phyloP scores from a whole-genome alignment of 1,140 invertebrate species.

The Drosophila pruinosa region DNA sequence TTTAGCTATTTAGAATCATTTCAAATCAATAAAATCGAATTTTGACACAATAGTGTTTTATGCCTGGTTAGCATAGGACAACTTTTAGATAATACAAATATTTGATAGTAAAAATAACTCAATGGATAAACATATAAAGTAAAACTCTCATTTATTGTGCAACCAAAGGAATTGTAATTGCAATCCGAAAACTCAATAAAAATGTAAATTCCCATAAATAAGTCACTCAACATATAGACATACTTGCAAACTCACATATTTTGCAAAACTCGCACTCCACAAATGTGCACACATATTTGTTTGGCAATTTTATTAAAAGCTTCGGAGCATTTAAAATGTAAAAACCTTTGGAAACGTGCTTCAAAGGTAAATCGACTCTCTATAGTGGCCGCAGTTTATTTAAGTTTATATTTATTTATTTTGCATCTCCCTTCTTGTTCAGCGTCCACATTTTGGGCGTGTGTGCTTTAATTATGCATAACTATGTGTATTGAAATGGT shows the following conservation, averaged over 20 bases:
- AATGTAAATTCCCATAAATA: conserved; percentile 42
- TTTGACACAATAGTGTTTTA: background rate
- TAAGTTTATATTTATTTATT: conserved; percentile 44
- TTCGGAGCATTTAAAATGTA: conserved; percentile 44
- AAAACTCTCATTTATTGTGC: conserved; percentile 2
- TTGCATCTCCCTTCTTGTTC: conserved; percentile 11
- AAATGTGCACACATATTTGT: conserved; percentile 28
- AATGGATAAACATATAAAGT: background rate
- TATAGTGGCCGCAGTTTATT: conserved; percentile 41
- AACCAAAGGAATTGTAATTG: conserved; percentile 22
- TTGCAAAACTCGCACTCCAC: background rate
- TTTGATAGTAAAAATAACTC: background rate
- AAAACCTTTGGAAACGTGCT: conserved; percentile 48
- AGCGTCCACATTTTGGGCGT: conserved; percentile 41
- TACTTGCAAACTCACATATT: background rate
- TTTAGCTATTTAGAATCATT: background rate
- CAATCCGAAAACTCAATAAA: conserved; percentile 33
- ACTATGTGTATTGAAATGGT: conserved; percentile 44
- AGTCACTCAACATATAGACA: conserved; percentile 10
- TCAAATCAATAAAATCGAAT: conserved; percentile 20
- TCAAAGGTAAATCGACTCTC: conserved; percentile 29
- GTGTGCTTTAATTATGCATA: conserved; percentile 61
- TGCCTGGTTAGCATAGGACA: background rate
- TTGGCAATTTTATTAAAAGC: conserved; percentile 51
- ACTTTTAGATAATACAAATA: background rate